phyloP scores from a whole-genome alignment of 2,113 vertebrate species.

The Chaenogobius annularis region DNA sequence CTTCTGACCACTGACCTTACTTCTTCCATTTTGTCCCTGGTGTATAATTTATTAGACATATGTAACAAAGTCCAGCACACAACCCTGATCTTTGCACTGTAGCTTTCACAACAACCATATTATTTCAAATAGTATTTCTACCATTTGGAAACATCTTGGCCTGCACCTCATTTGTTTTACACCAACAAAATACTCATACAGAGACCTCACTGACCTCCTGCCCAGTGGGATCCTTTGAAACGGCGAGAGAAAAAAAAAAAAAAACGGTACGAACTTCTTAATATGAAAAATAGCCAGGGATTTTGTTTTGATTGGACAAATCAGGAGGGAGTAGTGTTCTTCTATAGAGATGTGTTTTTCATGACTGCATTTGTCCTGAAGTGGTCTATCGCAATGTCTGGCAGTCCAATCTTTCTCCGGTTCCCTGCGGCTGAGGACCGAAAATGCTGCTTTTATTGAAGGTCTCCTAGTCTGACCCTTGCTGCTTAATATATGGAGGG shows the following conservation, averaged over 20 bases:
- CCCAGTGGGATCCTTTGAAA: background rate
- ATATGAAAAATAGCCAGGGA: conserved; percentile 20
- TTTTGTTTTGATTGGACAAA: background rate
- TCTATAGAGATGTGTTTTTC: conserved; percentile 20
- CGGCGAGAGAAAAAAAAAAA: background rate
- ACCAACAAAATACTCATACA: conserved; percentile 7
- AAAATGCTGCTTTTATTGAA: conserved; percentile 15
- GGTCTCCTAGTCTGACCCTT: background rate
- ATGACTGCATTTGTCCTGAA: conserved; percentile 25
- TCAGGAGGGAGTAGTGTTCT: conserved; percentile 11
- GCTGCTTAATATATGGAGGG: conserved; percentile 11
- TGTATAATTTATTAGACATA: conserved; percentile 24
- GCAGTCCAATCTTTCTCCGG: conserved; percentile 15
- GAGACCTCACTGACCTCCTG: conserved; percentile 22
- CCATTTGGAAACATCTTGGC: conserved; percentile 41
- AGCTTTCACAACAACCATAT: conserved; percentile 16
- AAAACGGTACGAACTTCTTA: conserved; percentile 6
- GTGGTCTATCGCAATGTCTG: conserved; percentile 20
- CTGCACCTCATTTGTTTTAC: conserved; percentile 31
- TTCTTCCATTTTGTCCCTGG: background rate
- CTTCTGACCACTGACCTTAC: conserved; percentile 1
- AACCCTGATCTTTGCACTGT: conserved; percentile 22
- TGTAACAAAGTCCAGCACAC: background rate
- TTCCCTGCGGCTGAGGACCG: conserved; percentile 21
- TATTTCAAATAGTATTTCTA: conserved; percentile 32